These are phyloP conservation scores for Siderastrea radians DNA, from an alignment of 92 coral and sea anemone genomes.

Conservation along the genomic window DNA sequence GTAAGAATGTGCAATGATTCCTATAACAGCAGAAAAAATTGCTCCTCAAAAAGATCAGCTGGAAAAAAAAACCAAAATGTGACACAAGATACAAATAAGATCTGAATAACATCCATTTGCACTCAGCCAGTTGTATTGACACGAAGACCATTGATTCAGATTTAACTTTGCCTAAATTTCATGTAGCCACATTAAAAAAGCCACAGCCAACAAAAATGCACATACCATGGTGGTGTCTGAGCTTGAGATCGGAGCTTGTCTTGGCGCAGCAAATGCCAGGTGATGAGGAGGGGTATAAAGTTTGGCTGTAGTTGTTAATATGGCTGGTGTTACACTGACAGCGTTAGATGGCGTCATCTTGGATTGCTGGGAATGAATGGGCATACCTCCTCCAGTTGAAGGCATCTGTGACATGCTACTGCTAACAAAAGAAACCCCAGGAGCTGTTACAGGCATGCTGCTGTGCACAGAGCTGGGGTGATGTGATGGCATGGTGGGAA, in stretches of 20 bases:
- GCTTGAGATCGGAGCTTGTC: slow-evolving; percentile 56
- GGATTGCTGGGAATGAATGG: slow-evolving; percentile 51
- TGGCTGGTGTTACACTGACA: slow-evolving; percentile 56
- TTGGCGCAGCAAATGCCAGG: slow-evolving; percentile 52
- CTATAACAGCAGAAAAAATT: neutral
- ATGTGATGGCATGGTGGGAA: slow-evolving; percentile 56
- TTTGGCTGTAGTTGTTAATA: slow-evolving; percentile 50
- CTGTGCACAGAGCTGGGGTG: slow-evolving; percentile 41
- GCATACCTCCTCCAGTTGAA: slow-evolving; percentile 23
- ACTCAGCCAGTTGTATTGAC: too few species aligned
- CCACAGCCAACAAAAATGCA: neutral
- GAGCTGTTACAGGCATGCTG: slow-evolving; percentile 41
- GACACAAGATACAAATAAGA: too few species aligned
- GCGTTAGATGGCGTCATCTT: slow-evolving; percentile 56
- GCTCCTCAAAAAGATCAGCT: neutral
- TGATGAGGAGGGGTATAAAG: slow-evolving; percentile 56
- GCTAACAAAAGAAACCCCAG: slow-evolving; percentile 37
- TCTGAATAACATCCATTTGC: too few species aligned
- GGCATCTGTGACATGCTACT: slow-evolving; percentile 57
- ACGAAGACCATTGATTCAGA: too few species aligned
- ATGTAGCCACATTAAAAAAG: neutral
- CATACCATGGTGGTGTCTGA: slow-evolving; percentile 58
- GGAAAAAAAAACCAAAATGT: neutral
- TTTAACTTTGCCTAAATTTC: neutral
- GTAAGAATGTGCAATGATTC: neutral